These are phyloP conservation scores for Poecilus cupreus DNA, from an alignment of 2,888 invertebrate genomes.

Conservation along the genomic window DNA sequence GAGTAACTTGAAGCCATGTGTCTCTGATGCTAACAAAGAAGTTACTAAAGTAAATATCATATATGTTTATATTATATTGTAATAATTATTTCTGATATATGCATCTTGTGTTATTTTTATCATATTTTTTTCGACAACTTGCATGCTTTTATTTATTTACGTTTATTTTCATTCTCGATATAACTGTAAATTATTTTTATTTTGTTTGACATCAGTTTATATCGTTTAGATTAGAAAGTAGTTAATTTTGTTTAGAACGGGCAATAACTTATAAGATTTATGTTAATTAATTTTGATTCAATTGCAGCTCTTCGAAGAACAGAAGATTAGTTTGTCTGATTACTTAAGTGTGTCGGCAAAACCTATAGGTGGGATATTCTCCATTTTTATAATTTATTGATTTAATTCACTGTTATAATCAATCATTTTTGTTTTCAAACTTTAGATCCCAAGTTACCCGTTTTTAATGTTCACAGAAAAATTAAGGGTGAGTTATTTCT, in stretches of 20 bases:
- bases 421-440: conserved; percentile 63
- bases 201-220: background rate
- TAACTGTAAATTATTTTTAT: background rate
- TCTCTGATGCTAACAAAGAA: conserved; percentile 31
- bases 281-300: conserved; percentile 54
- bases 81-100: background rate
- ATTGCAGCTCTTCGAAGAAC: conserved; percentile 71
- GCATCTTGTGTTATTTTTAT: background rate
- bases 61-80: conserved; percentile 3
- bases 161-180: background rate
- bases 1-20: conserved; percentile 46
- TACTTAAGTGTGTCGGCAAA: conserved; percentile 70
- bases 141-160: background rate
- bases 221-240: too few relatives aligned
- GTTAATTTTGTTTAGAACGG: too few relatives aligned
- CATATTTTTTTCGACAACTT: background rate
- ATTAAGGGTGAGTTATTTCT: conserved; percentile 70
- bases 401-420: conserved; percentile 53
- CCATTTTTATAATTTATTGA: conserved; percentile 51
- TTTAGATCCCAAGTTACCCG: conserved; percentile 67
- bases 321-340: conserved; percentile 71
- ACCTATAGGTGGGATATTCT: conserved; percentile 68
- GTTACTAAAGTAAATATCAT: conserved; percentile 50
- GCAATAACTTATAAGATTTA: background rate
- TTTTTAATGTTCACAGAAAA: conserved; percentile 69